phyloP scores from a whole-genome alignment of 2,888 invertebrate genomes.

The Brenthis hecate region DNA sequence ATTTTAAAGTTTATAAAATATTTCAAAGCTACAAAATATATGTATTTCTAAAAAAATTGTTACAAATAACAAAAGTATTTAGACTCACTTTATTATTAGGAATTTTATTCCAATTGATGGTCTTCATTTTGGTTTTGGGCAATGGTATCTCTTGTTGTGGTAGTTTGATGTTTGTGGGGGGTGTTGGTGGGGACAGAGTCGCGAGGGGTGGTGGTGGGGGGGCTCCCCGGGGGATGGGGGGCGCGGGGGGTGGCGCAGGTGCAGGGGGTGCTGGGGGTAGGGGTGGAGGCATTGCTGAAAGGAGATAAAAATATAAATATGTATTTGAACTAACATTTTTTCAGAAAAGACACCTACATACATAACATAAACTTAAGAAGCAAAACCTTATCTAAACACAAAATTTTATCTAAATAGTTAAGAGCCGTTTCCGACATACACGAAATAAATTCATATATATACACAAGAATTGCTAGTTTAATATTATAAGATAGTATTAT shows the following conservation, averaged over 20 bases:
- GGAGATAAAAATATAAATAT: constrained; percentile 39
- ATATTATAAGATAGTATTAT: not conserved
- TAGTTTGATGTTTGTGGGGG: constrained; percentile 79
- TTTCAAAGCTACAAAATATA: no score
- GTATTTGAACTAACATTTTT: no score
- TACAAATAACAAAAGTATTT: not conserved
- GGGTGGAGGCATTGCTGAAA: constrained; percentile 77
- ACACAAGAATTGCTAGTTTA: not conserved
- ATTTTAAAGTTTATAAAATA: no score
- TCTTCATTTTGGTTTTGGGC: constrained; percentile 98
- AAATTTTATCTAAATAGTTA: no score
- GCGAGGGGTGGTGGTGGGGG: constrained; percentile 72
- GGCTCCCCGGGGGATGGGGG: constrained; percentile 57
- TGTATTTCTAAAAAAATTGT: no score
- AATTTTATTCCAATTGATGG: constrained; percentile 98
- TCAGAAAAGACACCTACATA: no score
- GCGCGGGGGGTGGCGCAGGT: constrained; percentile 50
- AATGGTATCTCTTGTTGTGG: constrained; percentile 96
- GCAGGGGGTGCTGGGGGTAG: constrained; percentile 62
- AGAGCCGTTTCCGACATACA: no score
- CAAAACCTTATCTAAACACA: no score
- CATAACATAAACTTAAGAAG: no score
- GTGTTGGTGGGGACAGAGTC: constrained; percentile 67
- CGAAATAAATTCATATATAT: no score
- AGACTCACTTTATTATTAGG: constrained; percentile 90